Evolutionary conservation across 2,113 vertebrate genomes (phyloP), one percentile per base, ranked within the genome.

Genomic region (Canis aureus): DNA sequence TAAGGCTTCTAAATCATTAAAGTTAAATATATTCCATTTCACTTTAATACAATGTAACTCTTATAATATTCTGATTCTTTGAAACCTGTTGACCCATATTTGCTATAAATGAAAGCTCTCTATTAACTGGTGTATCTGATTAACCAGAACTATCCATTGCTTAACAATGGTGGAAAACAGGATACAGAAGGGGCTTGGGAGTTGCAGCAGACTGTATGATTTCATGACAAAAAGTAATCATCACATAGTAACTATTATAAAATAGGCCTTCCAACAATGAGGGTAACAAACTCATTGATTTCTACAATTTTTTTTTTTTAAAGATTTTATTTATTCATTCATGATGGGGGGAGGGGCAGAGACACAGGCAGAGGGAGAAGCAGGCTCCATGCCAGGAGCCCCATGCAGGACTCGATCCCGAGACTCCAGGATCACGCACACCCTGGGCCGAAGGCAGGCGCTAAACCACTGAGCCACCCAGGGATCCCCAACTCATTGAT

Each of bases 211-310:
- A 78, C 57, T 22, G 12, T 43, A 66, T 62, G 53, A 76, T 82
- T 67, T 66, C n/a, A 86, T 9, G 29, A 59, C 11, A 82, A 89
- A 88, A 81, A 93, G 60, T 2, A 83, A 35, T 83, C 15, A 59
- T 25, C 91, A 88, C 55, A 94, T 11, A 79, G n/a, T 64, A 57
- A 91, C 59, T 83, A 76, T 49, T 59, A 94, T 43, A 66, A 94
- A 78, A 96, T 0, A 87, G 66, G 87, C 53, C 55, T 87, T 81
- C 66, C 38, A 74, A 74, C 74, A 69, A 38, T 4, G 49, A 87
- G 16, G 29, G 11, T 74, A 90, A 90, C 12, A 32, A 71, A 74
- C 62, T n/a, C 64, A 38, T 79, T 5, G 43, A 43, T 43, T 43
- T 43, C 43, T 43, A 43, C 43, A 43, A 43, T 7, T 5, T 43